Conservation (phyloP, 2,113 vertebrate genomes). For the Loxodonta africana region DNA sequence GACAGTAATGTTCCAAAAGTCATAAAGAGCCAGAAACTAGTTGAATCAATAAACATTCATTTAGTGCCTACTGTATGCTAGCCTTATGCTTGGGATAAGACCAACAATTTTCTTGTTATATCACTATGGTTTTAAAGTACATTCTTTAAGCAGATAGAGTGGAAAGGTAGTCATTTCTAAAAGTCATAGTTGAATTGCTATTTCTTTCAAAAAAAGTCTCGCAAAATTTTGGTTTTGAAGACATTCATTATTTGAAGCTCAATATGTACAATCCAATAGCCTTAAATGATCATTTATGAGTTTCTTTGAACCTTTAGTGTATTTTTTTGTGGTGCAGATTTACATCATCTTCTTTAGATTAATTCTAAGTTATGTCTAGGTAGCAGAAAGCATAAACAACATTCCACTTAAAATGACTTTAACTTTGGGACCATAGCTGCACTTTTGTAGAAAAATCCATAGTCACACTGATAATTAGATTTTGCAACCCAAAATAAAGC, state of each 20-base stretch:
- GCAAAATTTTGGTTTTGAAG: neutral
- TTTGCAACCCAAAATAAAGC: neutral
- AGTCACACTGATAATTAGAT: constrained; percentile 15
- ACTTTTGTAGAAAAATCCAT: neutral
- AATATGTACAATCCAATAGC: neutral
- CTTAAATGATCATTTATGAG: neutral
- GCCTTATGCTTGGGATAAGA: neutral
- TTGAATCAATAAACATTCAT: constrained; percentile 3
- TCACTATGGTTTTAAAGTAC: neutral
- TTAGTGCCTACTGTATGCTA: neutral
- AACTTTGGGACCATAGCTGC: neutral
- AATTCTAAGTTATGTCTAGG: neutral
- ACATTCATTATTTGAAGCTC: neutral
- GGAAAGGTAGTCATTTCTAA: neutral
- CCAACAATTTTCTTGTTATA: neutral
- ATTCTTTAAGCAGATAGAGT: neutral
- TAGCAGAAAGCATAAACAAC: neutral
- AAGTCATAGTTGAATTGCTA: neutral
- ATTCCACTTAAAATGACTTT: neutral
- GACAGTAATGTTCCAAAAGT: neutral
- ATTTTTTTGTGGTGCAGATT: neutral
- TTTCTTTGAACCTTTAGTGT: neutral
- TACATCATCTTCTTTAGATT: neutral
- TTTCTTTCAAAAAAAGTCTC: constrained; percentile 1
- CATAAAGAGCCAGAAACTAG: neutral